Base-by-base conservation (phyloP, 1,140 invertebrate genomes). In the Heliconius himera region DNA sequence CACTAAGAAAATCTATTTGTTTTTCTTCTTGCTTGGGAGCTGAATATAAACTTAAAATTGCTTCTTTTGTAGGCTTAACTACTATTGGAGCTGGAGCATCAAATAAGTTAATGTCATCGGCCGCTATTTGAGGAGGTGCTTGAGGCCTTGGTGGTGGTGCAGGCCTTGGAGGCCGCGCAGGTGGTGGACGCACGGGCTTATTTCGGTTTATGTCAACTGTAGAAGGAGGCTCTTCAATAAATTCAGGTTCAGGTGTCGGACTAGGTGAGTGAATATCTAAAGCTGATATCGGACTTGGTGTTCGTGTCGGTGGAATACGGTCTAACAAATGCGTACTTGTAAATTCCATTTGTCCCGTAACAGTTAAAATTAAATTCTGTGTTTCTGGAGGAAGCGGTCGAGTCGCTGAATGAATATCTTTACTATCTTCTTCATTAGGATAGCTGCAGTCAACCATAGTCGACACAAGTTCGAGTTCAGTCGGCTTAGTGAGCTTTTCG, bases 301-400 rank as follows among this genome's bases (percentile, higher is more conserved):
- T 97, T 80, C 97, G 95, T 1, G 97, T 98, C 11, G 97, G 97
- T 81, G 97, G 97, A 70, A 98, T 96, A 70, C 97, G 96, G 81
- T 98, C 97, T 56, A 98, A 88, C 71, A 98, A 94, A 89, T 98
- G 96, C 26, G 97, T 97, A 76, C 97, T 98, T 1, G 97, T 97
- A 38, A 98, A 97, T 88, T 98, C 97, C 97, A 98, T 96, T 70
- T 97, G 97, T 8, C 97, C 98, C 33, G 98, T 98, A 0, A 98
- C 97, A 18, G 97, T 97, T 72, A 97, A 95, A 36, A 98, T 97
- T 3, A 98, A 94, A 88, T 98, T 97, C 95, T 98, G 97, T 1
- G 98, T 98, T 88, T 97, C 97, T 11, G 93, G 89, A 29, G 94
- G 93, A 11, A 95, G 81, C 73, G 95, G 95, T 73, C 96, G 96